phyloP scores from a whole-genome alignment of 2,797 vertebrate genomes.

The Chanos chanos region DNA sequence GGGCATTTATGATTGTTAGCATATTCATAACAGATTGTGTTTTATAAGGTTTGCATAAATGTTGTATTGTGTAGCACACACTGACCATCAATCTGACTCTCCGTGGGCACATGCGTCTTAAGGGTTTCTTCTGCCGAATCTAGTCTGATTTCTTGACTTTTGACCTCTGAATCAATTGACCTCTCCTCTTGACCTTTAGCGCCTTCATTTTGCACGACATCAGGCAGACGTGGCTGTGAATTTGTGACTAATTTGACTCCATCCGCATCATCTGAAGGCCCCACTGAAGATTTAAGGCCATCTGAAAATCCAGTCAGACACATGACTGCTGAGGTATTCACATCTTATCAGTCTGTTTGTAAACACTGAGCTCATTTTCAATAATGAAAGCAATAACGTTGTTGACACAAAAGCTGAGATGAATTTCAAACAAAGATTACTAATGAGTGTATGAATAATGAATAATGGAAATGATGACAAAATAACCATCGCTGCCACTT shows the following conservation, averaged over 20 bases:
- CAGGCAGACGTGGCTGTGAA: slow-evolving; percentile 12
- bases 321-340: no score
- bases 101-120: slow-evolving; percentile 15
- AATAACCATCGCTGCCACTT: background rate
- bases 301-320: slow-evolving; percentile 43
- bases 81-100: slow-evolving; percentile 55
- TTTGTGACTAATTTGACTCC: slow-evolving; percentile 25
- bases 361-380: no score
- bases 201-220: slow-evolving; percentile 13
- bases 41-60: background rate
- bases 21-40: no score
- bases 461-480: no score
- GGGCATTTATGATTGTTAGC: no score
- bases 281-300: slow-evolving; percentile 32
- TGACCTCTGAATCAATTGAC: slow-evolving; percentile 21
- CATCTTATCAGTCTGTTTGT: no score
- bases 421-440: no score
- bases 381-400: no score
- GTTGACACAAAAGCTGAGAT: no score
- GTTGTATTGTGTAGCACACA: background rate
- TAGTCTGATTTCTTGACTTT: slow-evolving; percentile 30
- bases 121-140: background rate
- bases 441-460: no score
- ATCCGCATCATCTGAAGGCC: slow-evolving; percentile 24
- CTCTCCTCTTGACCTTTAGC: slow-evolving; percentile 26